Percentiles rank a stretch among this genome's conserved stretches.
Evolutionary conservation across 2,113 vertebrate species (phyloP).

Genomic region (Campylorhamphus procurvoides): DNA sequence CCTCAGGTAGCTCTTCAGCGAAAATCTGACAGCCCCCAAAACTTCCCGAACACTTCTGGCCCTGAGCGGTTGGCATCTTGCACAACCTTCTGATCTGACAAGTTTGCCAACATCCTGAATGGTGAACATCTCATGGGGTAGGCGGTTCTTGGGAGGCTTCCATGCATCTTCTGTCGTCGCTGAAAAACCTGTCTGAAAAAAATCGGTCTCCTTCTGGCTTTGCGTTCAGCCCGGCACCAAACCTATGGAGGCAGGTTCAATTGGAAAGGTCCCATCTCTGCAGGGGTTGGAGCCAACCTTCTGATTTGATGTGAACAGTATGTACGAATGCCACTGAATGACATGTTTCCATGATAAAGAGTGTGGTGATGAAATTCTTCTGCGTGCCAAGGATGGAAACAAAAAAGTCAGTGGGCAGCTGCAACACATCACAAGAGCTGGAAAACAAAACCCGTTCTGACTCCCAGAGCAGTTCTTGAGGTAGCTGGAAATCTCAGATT

Average conservation of each 20-base stretch:
- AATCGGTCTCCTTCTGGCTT: constrained; percentile 56
- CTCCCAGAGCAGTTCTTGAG: background rate
- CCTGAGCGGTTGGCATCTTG: constrained; percentile 53
- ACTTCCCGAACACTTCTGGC: constrained; percentile 57
- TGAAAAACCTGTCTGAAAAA: constrained; percentile 61
- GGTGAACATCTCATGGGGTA: constrained; percentile 59
- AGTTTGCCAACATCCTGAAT: constrained; percentile 64
- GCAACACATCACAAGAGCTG: constrained; percentile 56
- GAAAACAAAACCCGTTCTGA: constrained; percentile 33
- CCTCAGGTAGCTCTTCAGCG: constrained; percentile 51
- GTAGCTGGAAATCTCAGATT: background rate
- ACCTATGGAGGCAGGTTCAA: constrained; percentile 56
- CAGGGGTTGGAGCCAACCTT: constrained; percentile 46
- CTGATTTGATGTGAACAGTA: constrained; percentile 64
- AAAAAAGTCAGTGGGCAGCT: constrained; percentile 65
- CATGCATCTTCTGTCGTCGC: constrained; percentile 63
- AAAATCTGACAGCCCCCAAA: constrained; percentile 58
- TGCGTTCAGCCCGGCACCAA: constrained; percentile 24
- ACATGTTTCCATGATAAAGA: constrained; percentile 69
- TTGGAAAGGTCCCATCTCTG: constrained; percentile 60
- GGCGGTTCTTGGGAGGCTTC: constrained; percentile 67
- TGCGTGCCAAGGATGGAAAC: constrained; percentile 55
- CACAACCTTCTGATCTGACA: constrained; percentile 67
- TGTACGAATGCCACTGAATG: constrained; percentile 50
- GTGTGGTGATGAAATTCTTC: constrained; percentile 57